phyloP scores from a whole-genome alignment of 2,113 vertebrate species.

The Halichoeres trimaculatus region DNA sequence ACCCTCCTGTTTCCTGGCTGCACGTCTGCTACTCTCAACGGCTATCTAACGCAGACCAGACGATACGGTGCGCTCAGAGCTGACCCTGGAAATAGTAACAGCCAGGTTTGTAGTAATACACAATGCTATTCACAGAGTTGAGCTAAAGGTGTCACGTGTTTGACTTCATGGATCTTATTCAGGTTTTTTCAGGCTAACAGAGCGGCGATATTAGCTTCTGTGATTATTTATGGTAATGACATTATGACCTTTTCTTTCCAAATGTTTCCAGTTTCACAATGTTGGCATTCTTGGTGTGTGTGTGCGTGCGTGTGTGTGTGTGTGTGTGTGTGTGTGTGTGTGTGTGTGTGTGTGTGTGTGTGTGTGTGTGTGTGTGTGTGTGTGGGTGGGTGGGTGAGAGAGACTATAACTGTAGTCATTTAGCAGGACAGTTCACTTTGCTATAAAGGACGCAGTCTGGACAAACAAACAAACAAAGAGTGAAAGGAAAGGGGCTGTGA shows the following conservation, averaged over 20 bases:
- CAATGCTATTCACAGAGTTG: slow-evolving; percentile 61
- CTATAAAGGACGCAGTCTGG: not conserved
- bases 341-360: too few species aligned
- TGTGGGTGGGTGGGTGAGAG: too few species aligned
- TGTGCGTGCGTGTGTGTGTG: not conserved
- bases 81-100: slow-evolving; percentile 50
- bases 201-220: not conserved
- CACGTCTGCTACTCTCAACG: slow-evolving; percentile 8
- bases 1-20: slow-evolving; percentile 29
- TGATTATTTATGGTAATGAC: slow-evolving; percentile 32
- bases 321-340: too few species aligned
- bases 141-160: slow-evolving; percentile 40
- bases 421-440: slow-evolving; percentile 3
- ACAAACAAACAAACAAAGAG: not conserved
- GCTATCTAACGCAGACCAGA: slow-evolving; percentile 38
- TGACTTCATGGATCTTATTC: not conserved
- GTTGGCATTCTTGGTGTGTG: slow-evolving; percentile 39
- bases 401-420: slow-evolving; percentile 11
- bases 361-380: not conserved
- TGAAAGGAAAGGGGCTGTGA: not conserved
- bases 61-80: slow-evolving; percentile 48
- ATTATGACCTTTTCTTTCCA: not conserved
- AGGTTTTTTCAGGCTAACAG: slow-evolving; percentile 34
- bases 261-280: slow-evolving; percentile 70
- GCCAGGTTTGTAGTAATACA: slow-evolving; percentile 39